Percentiles rank a stretch among this genome's conserved stretches.
phyloP scores from a whole-genome alignment of 2,113 vertebrate species.

The Psilopsiagon aymara region DNA sequence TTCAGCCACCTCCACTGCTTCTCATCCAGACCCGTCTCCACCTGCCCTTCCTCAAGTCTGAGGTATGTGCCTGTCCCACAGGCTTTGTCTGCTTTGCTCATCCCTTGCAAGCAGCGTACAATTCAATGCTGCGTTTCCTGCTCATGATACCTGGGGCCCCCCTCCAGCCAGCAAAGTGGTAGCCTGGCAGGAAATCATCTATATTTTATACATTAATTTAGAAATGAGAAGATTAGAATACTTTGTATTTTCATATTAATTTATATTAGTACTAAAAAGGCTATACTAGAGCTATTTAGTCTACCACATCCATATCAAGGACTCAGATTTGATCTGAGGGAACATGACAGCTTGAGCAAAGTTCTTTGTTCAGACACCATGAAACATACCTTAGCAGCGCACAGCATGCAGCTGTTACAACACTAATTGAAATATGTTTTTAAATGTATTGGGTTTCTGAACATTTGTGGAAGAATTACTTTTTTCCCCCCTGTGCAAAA shows the following conservation, averaged over 20 bases:
- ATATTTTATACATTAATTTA: constrained; percentile 36
- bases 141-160: neutral
- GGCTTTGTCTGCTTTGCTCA: neutral
- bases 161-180: neutral
- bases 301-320: constrained; percentile 9
- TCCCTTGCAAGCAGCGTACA: rapidly evolving
- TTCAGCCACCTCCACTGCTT: neutral
- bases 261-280: constrained; percentile 1
- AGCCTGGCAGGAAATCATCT: neutral
- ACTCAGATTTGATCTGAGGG: constrained; percentile 28
- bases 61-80: neutral
- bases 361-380: constrained; percentile 58
- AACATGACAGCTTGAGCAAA: constrained; percentile 58
- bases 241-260: neutral
- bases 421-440: constrained; percentile 68
- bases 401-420: constrained; percentile 54
- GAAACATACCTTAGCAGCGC: constrained; percentile 34
- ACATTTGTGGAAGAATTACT: constrained; percentile 30
- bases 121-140: neutral
- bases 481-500: neutral
- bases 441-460: constrained; percentile 6
- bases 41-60: neutral
- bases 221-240: neutral
- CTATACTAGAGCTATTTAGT: constrained; percentile 11
- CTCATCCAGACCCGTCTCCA: neutral